phyloP scores from a whole-genome alignment of 2,888 invertebrate species.

The Drosophila incognita region DNA sequence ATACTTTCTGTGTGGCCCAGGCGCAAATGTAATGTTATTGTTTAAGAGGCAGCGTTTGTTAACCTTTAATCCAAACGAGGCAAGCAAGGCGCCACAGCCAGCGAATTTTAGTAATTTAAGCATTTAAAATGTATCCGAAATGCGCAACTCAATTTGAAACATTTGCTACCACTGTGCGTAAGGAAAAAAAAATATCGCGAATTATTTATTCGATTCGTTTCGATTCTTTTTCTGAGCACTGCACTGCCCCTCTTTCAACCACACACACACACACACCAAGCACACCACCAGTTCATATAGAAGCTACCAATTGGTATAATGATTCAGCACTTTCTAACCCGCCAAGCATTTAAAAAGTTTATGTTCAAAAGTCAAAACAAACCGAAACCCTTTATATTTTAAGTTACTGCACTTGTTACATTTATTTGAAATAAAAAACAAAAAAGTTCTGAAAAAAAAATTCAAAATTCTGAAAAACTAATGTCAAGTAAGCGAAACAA shows the following conservation, averaged over 20 bases:
- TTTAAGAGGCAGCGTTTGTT: conserved; percentile 46
- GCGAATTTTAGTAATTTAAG: conserved; percentile 76
- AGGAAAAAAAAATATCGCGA: neutral
- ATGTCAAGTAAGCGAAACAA: conserved; percentile 33
- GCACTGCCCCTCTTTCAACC: conserved; percentile 37
- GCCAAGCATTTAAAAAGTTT: conserved; percentile 67
- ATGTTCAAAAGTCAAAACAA: conserved; percentile 37
- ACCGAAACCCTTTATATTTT: conserved; percentile 24
- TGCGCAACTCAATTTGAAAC: conserved; percentile 41
- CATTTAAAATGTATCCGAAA: conserved; percentile 61
- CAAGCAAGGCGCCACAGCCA: conserved; percentile 67
- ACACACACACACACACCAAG: conserved; percentile 1
- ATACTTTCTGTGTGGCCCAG: conserved; percentile 43
- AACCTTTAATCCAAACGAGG: conserved; percentile 51
- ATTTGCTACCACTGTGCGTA: conserved; percentile 19
- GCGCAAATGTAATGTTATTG: conserved; percentile 49
- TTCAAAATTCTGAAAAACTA: conserved; percentile 31
- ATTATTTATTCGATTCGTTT: conserved; percentile 3
- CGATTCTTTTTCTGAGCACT: conserved; percentile 23
- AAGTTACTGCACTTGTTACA: conserved; percentile 71
- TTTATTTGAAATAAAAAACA: conserved; percentile 62
- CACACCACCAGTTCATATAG: conserved; percentile 16
- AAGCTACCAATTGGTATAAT: conserved; percentile 32
- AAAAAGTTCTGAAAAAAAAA: conserved; percentile 27
- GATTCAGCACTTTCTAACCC: conserved; percentile 42